Evolutionary conservation across 2,797 vertebrate genomes (phyloP), one percentile per base, ranked within the genome.

Genomic region (Caiman crocodilus): DNA sequence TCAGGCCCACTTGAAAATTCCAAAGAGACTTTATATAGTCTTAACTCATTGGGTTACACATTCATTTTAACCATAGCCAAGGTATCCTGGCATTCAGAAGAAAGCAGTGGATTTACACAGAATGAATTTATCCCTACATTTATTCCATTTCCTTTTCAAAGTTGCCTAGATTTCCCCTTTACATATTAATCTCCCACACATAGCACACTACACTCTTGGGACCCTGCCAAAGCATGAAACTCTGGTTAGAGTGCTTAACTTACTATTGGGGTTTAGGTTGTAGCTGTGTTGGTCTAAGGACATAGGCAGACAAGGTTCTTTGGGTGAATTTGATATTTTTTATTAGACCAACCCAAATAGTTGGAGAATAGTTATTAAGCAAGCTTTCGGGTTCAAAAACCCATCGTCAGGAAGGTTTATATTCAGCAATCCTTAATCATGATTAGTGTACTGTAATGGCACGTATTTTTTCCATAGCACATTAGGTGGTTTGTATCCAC

Each of bases 391-490:
- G 5, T 35, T 35, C 35, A 35, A 35, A 35, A 35, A 35, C 35
- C 35, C 35, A 5, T 35, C 35, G 5, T 35, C 35, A 35, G 35
- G 56, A 6, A 79, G 79, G 25, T 55, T 79, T 65, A 59, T 1
- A 95, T 21, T 57, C 83, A 82, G 25, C 13, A 86, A 64, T n/a
- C 84, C 74, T 86, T 87, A 77, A 60, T 92, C 73, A 57, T 14
- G 9, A 65, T 90, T 85, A 94, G 28, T 76, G 65, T 57, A 61
- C 12, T 61, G 4, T 50, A 90, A 94, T 55, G 32, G 50, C 42
- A 85, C 84, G 93, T 92, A 25, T 20, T 63, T 88, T 59, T 86
- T 67, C 73, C 79, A 42, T 50, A 60, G 87, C 73, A 93, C 14
- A 73, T 87, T 35, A 86, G 81, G 58, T 82, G 79, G 30, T 76